Conservation (phyloP, 1,140 invertebrate species). For the Ruditapes philippinarum region DNA sequence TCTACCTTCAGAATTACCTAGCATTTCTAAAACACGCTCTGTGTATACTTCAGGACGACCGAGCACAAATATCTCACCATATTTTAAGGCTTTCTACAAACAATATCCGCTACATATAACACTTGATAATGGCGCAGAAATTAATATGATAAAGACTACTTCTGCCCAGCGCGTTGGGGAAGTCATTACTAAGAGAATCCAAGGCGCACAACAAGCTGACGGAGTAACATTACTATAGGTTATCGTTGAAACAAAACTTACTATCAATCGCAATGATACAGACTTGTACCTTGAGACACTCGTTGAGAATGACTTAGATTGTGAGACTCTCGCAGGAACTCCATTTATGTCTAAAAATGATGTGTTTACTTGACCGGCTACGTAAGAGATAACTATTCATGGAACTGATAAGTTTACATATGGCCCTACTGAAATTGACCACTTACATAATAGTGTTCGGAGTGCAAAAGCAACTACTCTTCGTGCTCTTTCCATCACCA, state of each 20-base stretch:
- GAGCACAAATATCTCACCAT: slow-evolving; percentile 53
- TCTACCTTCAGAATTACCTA: neutral
- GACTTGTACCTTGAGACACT: neutral
- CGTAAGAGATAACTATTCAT: slow-evolving; percentile 25
- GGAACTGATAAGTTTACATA: neutral
- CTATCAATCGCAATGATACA: neutral
- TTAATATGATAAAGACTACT: slow-evolving; percentile 15
- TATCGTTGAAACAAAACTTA: slow-evolving; percentile 53
- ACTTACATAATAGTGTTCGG: neutral
- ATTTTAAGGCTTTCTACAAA: slow-evolving; percentile 30
- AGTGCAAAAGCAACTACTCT: slow-evolving; percentile 20
- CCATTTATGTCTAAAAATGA: neutral
- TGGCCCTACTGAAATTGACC: neutral
- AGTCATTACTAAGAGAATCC: slow-evolving; percentile 14
- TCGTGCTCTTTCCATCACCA: neutral
- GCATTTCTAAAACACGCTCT: neutral
- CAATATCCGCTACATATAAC: slow-evolving; percentile 40
- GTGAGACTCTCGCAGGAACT: neutral
- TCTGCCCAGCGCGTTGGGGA: neutral
- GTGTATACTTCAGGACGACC: neutral
- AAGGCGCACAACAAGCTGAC: slow-evolving; percentile 60
- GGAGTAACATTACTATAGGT: slow-evolving; percentile 53
- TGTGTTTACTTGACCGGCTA: slow-evolving; percentile 2
- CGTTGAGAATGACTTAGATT: neutral
- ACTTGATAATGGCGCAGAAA: slow-evolving; percentile 38